A percentile compares a stretch with the other conserved stretches of the same genome.
phyloP scores from a whole-genome alignment of 2,888 invertebrate genomes.

The Tinea semifulvella region DNA sequence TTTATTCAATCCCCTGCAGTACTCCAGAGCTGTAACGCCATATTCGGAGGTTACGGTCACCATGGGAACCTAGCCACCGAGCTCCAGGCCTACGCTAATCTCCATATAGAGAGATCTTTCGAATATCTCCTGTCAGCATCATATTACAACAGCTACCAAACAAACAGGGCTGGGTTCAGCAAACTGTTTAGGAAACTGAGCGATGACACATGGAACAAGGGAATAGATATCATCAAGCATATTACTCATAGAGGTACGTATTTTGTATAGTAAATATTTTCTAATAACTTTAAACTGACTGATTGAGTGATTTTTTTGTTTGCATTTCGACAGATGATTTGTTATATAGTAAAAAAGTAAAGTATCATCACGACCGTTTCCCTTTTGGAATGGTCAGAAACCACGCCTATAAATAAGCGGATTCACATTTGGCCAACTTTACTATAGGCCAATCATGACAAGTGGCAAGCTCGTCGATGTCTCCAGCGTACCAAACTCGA shows the following conservation, averaged over 20 bases:
- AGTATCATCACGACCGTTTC: neutral
- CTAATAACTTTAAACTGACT: neutral
- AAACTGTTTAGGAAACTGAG: conserved; percentile 78
- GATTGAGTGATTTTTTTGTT: neutral
- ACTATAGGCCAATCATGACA: too few relatives aligned
- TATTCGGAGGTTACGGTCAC: conserved; percentile 68
- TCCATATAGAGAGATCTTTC: conserved; percentile 76
- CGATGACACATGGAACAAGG: conserved; percentile 77
- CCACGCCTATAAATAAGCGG: too few relatives aligned
- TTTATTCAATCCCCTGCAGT: conserved; percentile 32
- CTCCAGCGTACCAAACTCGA: too few relatives aligned
- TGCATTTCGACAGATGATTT: neutral
- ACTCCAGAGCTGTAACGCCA: conserved; percentile 69
- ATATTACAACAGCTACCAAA: conserved; percentile 79
- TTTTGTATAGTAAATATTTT: neutral
- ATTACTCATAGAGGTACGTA: conserved; percentile 75
- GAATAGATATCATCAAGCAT: conserved; percentile 80
- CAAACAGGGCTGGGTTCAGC: conserved; percentile 79
- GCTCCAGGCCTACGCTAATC: conserved; percentile 65
- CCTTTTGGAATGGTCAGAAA: neutral
- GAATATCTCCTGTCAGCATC: conserved; percentile 79
- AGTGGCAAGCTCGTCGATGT: too few relatives aligned
- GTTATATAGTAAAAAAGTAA: neutral
- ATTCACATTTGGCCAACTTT: too few relatives aligned
- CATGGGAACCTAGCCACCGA: conserved; percentile 50